phyloP scores from a whole-genome alignment of 1,140 invertebrate species.

The Lutraria rhynchaena region DNA sequence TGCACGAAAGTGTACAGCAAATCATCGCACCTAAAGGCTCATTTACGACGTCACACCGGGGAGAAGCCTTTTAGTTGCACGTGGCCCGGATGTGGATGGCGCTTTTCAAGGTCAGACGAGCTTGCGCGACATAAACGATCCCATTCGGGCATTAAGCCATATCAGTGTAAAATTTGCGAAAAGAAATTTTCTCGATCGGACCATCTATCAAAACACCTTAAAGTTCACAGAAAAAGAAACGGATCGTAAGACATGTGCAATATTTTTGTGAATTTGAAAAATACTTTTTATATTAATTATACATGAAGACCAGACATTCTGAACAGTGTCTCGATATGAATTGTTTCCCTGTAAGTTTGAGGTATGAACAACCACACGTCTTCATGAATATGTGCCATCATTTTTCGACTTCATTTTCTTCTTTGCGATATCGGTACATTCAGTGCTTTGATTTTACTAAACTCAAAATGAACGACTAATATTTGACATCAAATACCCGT shows the following conservation, averaged over 20 bases:
- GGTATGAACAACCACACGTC: too few species aligned
- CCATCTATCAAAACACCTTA: conserved; percentile 88
- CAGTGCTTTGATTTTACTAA: too few species aligned
- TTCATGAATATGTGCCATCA: too few species aligned
- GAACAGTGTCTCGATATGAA: too few species aligned
- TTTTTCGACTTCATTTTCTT: too few species aligned
- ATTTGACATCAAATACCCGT: too few species aligned
- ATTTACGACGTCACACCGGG: conserved; percentile 95
- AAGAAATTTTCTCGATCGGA: conserved; percentile 88
- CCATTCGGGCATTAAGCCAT: conserved; percentile 83
- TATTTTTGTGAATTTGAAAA: too few species aligned
- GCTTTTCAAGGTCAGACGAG: conserved; percentile 96
- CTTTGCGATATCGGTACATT: too few species aligned
- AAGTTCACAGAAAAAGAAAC: conserved; percentile 87
- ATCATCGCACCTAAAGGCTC: conserved; percentile 95
- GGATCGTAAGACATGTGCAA: conserved; percentile 13
- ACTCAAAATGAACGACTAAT: too few species aligned
- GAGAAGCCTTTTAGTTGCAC: conserved; percentile 96
- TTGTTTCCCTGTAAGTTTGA: too few species aligned
- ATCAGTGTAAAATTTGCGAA: conserved; percentile 87
- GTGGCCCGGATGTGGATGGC: conserved; percentile 96
- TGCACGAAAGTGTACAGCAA: conserved; percentile 92
- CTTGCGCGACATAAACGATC: conserved; percentile 90
- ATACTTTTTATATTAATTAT: too few species aligned
- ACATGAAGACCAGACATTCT: too few species aligned